Evolutionary conservation across 2,888 invertebrate species (phyloP), one percentile per base, ranked within the genome.

Genomic region (Fragum whitleyi): DNA sequence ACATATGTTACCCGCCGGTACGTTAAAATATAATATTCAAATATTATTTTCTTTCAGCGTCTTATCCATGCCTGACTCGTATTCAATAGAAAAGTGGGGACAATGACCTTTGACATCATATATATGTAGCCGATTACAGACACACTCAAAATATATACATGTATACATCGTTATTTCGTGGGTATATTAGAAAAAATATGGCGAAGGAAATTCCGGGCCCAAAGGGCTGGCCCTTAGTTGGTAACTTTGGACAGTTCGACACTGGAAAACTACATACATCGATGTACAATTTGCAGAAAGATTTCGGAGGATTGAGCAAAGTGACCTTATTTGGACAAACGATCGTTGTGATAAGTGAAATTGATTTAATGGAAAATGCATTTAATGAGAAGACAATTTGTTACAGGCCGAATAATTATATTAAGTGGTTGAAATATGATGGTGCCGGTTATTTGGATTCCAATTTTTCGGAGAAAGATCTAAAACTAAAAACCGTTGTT

Each of bases 401-500:
- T 65, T 42, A 65, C 26, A 21, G 65, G 5, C 65, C 65, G 6
- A n/a, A 65, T 26, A 42, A 23, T 23, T 65, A n/a, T 11, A 42
- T 65, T 19, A 65, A 65, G 23, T n/a, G n/a, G 21, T 39, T 65
- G 26, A 65, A 65, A 65, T 42, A 65, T 19, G 42, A 65, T 23
- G 65, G 65, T n/a, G 36, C 36, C 42, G 65, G 65, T 21, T 65
- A 65, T 26, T n/a, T 65, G 42, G 65, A 65, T 42, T 65, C 65
- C 0, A 65, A 65, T 42, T 65, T 65, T 23, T 19, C 42, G 6
- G 65, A 65, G 19, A 39, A 39, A n/a, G 65, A 65, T 19, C 23
- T 65, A 5, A 26, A 19, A 23, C 26, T 65, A 9, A 65, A 65
- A 42, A 19, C 65, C 21, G 65, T 42, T 23, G 9, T 65, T 1